Evolutionary conservation across 1,140 invertebrate species (phyloP), one percentile per base, ranked within the genome.

Genomic region (Lucilia cuprina): DNA sequence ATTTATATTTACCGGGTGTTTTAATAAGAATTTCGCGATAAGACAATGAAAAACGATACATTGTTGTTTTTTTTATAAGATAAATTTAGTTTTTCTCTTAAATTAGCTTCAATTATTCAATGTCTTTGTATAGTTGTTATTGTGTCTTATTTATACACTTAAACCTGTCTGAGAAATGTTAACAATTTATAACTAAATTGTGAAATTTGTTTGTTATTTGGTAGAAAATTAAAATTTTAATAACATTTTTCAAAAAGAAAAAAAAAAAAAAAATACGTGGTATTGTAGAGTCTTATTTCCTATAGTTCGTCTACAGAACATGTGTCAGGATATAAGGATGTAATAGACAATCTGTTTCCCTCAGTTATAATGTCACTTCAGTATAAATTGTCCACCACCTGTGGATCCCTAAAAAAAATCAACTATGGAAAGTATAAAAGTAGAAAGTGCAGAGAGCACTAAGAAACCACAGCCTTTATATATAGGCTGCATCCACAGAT

Each of bases 81-180:
- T 70, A 70, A 70, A 70, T 70, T 70, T n/a, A 21, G 65, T 70
- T 70, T 70, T 70, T 70, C 65, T 70, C 21, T 49, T 82, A 82
- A 82, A 82, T 82, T 82, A 55, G 80, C 80, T 82, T 19, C 34
- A 82, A 82, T 82, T 82, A 82, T 55, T 82, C 80, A 82, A 50
- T 82, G 80, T 82, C 80, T 77, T 41, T 77, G 30, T 41, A 14
- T 60, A 19, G 65, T 70, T 70, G 65, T 70, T 70, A 21, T 70
- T 70, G 65, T 25, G 1, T n/a, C 65, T 70, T 21, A 21, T 25
- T 70, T 21, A 30, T 30, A 21, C 8, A 21, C n/a, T 70, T 70
- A 70, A 70, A 21, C 65, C 9, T 25, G 19, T 4, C 12, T 70
- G 21, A 10, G 21, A 19, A 21, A 70, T 70, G 65, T 12, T 70